Evolutionary conservation across 2,888 invertebrate genomes (phyloP).

Genomic region (Polylopha cassiicola): DNA sequence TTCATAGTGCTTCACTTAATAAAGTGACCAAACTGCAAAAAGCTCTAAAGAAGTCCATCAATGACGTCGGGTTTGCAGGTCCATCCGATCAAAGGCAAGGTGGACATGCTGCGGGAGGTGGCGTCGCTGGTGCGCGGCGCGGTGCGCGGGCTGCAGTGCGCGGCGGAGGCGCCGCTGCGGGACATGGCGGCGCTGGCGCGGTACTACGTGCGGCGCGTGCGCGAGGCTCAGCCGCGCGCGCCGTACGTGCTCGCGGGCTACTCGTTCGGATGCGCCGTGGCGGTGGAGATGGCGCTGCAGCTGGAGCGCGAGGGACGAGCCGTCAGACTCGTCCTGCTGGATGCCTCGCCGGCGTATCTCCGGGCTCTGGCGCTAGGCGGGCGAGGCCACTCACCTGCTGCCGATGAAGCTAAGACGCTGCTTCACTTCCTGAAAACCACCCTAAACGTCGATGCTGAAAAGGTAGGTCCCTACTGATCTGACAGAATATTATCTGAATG

Average conservation of each 20-base stretch:
- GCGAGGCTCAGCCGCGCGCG: constrained; percentile 84
- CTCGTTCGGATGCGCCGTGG: constrained; percentile 96
- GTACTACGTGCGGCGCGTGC: constrained; percentile 85
- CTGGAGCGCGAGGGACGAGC: constrained; percentile 81
- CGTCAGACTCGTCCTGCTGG: constrained; percentile 85
- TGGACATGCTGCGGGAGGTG: constrained; percentile 82
- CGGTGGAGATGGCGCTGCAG: constrained; percentile 95
- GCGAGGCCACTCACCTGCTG: constrained; percentile 70
- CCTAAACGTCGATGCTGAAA: constrained; percentile 84
- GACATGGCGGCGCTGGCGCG: constrained; percentile 84
- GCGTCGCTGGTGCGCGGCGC: constrained; percentile 84
- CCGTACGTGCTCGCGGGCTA: constrained; percentile 95
- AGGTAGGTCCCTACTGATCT: constrained; percentile 40
- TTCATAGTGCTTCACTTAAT: no score
- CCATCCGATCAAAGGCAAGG: constrained; percentile 94
- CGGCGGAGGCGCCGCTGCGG: constrained; percentile 83
- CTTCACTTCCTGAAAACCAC: constrained; percentile 90
- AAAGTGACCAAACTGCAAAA: no score
- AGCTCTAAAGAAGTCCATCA: no score
- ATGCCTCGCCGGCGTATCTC: constrained; percentile 92
- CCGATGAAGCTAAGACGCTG: constrained; percentile 84
- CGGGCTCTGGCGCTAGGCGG: constrained; percentile 83
- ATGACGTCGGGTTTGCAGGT: no score
- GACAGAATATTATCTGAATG: no score
- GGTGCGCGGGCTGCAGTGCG: constrained; percentile 94